These are phyloP conservation scores for Melanargia galathea DNA, from an alignment of 2,888 invertebrate genomes.

Conservation along the genomic window DNA sequence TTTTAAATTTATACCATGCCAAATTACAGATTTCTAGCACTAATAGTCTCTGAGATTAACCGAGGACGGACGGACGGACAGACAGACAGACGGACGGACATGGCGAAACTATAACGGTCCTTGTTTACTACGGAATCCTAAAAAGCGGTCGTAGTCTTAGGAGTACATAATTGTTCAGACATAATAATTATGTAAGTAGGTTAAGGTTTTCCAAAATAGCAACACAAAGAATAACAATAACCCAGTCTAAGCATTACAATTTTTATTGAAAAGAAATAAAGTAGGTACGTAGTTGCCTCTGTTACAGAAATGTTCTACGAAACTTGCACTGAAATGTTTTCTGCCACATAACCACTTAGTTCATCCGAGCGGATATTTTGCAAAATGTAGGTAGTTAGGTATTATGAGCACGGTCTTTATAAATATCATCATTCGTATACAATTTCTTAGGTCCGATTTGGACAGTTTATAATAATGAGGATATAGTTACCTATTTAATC, in stretches of 20 bases:
- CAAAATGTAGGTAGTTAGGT: conserved; percentile 1
- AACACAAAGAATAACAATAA: neutral
- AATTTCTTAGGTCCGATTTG: neutral
- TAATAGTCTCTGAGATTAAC: too few species aligned
- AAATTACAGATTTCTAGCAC: too few species aligned
- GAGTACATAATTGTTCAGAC: too few species aligned
- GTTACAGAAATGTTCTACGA: conserved; percentile 18
- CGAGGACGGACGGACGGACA: too few species aligned
- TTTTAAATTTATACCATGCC: too few species aligned
- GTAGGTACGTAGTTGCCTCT: neutral
- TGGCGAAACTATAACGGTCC: too few species aligned
- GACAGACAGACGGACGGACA: too few species aligned
- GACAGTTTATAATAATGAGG: too few species aligned
- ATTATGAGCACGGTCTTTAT: conserved; percentile 1
- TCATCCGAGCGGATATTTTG: conserved; percentile 23
- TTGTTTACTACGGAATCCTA: too few species aligned
- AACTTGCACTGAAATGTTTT: conserved; percentile 21
- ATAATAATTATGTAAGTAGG: neutral
- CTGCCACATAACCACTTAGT: conserved; percentile 29
- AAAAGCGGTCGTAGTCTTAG: too few species aligned
- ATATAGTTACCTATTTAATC: too few species aligned
- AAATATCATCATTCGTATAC: neutral
- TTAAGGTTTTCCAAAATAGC: too few species aligned
- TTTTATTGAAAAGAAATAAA: conserved; percentile 7
- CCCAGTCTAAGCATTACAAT: neutral